These are phyloP conservation scores for Alaudala cheleensis DNA, from an alignment of 2,113 vertebrate genomes.

Conservation along the genomic window DNA sequence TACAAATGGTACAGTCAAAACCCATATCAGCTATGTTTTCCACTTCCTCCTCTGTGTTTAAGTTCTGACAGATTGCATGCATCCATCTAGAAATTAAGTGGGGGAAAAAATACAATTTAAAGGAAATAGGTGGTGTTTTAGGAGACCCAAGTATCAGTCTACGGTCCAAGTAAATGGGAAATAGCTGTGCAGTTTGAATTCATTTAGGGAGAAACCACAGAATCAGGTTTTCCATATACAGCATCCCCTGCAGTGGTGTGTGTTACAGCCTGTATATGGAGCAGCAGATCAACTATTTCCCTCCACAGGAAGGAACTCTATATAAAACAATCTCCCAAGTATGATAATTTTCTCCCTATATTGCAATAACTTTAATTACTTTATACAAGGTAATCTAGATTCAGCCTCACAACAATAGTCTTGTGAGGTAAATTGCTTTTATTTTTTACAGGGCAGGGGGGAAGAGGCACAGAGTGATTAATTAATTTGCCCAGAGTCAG, in stretches of 20 bases:
- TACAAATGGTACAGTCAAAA: slow-evolving; percentile 94
- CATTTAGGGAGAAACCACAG: not conserved
- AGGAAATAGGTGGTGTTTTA: slow-evolving; percentile 56
- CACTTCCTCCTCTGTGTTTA: slow-evolving; percentile 89
- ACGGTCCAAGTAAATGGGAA: not conserved
- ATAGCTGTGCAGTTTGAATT: not conserved
- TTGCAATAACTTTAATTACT: not conserved
- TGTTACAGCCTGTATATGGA: not conserved
- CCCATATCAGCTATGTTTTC: slow-evolving; percentile 89
- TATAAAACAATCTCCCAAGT: not conserved
- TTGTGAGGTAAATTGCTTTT: not conserved
- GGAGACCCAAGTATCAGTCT: slow-evolving; percentile 46
- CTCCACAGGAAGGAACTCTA: not conserved
- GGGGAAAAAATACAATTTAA: slow-evolving; percentile 64
- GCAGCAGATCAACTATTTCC: not conserved
- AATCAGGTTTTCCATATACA: not conserved
- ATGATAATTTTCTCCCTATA: not conserved
- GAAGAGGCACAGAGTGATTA: not conserved
- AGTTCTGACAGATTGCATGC: slow-evolving; percentile 92
- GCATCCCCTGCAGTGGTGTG: not conserved
- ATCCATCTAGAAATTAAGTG: slow-evolving; percentile 88
- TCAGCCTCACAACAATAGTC: not conserved
- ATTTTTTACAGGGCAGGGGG: not conserved
- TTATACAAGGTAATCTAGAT: not conserved
- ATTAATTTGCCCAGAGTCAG: not conserved